These are phyloP conservation scores for Tupaia chinensis DNA, from an alignment of 2,113 vertebrate species.

Conservation along the genomic window DNA sequence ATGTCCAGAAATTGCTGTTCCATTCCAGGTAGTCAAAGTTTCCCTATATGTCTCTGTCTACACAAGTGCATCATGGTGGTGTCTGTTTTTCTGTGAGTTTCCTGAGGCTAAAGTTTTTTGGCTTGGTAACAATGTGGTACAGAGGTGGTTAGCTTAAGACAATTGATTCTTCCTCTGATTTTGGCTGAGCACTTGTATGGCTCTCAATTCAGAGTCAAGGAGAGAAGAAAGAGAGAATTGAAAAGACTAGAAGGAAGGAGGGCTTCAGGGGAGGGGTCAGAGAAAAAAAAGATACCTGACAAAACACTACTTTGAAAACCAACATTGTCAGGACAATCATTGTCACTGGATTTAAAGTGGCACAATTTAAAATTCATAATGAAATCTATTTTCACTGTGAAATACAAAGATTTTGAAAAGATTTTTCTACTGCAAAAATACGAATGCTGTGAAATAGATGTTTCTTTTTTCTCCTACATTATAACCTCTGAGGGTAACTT, in stretches of 20 bases:
- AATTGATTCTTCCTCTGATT: slow-evolving; percentile 60
- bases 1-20: background rate
- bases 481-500: slow-evolving; percentile 83
- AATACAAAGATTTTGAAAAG: slow-evolving; percentile 34
- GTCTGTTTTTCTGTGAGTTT: slow-evolving; percentile 54
- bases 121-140: background rate
- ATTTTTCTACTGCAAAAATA: slow-evolving; percentile 72
- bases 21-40: background rate
- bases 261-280: background rate
- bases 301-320: slow-evolving; percentile 71
- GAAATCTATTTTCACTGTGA: slow-evolving; percentile 76
- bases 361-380: slow-evolving; percentile 82
- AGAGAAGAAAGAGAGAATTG: slow-evolving; percentile 44
- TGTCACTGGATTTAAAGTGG: slow-evolving; percentile 73
- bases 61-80: background rate
- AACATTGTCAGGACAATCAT: slow-evolving; percentile 67
- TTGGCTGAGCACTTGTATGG: slow-evolving; percentile 61
- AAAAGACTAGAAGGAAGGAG: slow-evolving; percentile 7
- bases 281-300: slow-evolving; percentile 20
- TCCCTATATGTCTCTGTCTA: background rate
- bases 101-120: slow-evolving; percentile 54
- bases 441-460: slow-evolving; percentile 65
- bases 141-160: slow-evolving; percentile 71
- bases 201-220: slow-evolving; percentile 74
- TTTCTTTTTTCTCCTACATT: slow-evolving; percentile 59